Evolutionary conservation across 37 sponge, comb jelly and placozoan species (phyloP), one percentile per base, ranked within the genome.

Genomic region (Aplysina aerophoba): DNA sequence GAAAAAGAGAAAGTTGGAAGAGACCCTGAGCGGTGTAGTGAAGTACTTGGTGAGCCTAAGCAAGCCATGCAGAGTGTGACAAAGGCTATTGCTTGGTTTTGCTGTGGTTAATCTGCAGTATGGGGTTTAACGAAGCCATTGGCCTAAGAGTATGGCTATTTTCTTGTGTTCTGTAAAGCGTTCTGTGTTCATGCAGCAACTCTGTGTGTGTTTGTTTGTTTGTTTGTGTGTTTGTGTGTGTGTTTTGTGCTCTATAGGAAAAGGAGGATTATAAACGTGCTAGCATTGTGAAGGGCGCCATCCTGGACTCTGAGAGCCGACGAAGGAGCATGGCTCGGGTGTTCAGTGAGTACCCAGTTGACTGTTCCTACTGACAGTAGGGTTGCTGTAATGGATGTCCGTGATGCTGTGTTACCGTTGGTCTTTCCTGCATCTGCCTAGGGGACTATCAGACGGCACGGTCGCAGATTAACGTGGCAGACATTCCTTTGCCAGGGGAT

Each of bases 1-100:
- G 83, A 92, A 92, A 67, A 95, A 94, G 73, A 60, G 82, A 39
- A 96, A 96, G 63, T 58, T 94, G 0, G 84, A 87, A 57, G 93
- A 88, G 20, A 89, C 92, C 13, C 58, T 98, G 15, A 69, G 87
- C 39, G 40, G 95, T 79, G 74, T 94, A 13, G 50, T 92, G 4
- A 60, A 31, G 21, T 92, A 87, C 75, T 93, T 85, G 81, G 94
- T 94, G 31, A 90, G 88, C 55, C 4, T 21, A 6, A 11, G 54
- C 24, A 40, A 31, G 50, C 5, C 24, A 74, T 33, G 24, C 5
- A 15, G 39, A 74, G 15, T 3, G 4, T 28, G 78, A 44, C 28
- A 74, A n/a, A 74, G 78, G 27, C 27, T 28, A 13, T 28, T 28
- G 64, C 24, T n/a, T 5, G 12, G 27, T n/a, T 28, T 44, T 44